Percentiles rank a stretch among this genome's conserved stretches.
Evolutionary conservation across 2,888 invertebrate species (phyloP).

Genomic region (Oxytorus armatus): DNA sequence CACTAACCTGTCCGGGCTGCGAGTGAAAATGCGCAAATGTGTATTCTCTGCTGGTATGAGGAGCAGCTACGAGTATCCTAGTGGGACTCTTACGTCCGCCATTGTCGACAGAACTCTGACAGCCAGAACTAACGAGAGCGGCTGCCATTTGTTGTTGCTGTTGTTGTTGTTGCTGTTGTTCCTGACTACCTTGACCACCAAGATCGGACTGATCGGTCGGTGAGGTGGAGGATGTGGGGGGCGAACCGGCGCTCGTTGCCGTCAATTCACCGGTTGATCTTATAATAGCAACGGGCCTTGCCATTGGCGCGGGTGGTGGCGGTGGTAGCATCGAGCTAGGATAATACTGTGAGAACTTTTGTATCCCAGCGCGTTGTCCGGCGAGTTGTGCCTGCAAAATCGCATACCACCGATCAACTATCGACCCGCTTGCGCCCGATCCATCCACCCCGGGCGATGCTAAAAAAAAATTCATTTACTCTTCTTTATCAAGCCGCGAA

Average conservation of each 20-base stretch:
- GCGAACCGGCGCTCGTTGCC: conserved; percentile 87
- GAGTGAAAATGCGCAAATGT: conserved; percentile 97
- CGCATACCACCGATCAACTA: conserved; percentile 83
- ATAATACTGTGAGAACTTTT: conserved; percentile 92
- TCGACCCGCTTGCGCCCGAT: conserved; percentile 77
- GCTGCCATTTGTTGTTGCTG: conserved; percentile 77
- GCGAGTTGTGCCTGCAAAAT: conserved; percentile 85
- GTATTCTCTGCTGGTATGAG: conserved; percentile 88
- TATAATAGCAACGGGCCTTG: conserved; percentile 97
- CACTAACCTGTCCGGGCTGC: conserved; percentile 92
- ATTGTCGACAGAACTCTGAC: conserved; percentile 80
- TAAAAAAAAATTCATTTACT: conserved; percentile 18
- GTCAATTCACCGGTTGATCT: conserved; percentile 91
- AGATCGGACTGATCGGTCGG: conserved; percentile 82
- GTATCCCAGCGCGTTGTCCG: conserved; percentile 84
- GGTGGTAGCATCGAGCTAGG: conserved; percentile 97
- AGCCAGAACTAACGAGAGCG: conserved; percentile 83
- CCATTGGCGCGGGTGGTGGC: conserved; percentile 97
- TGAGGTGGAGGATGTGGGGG: conserved; percentile 86
- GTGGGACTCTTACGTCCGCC: conserved; percentile 82
- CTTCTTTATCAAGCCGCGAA: neutral
- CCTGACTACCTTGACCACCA: conserved; percentile 76
- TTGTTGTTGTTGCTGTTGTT: conserved; percentile 83
- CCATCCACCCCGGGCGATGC: conserved; percentile 77
- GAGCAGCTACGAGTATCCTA: conserved; percentile 85